Percentiles rank a stretch among this genome's conserved stretches.
phyloP scores from a whole-genome alignment of 2,797 vertebrate species.

The Atherinosoma microstoma region DNA sequence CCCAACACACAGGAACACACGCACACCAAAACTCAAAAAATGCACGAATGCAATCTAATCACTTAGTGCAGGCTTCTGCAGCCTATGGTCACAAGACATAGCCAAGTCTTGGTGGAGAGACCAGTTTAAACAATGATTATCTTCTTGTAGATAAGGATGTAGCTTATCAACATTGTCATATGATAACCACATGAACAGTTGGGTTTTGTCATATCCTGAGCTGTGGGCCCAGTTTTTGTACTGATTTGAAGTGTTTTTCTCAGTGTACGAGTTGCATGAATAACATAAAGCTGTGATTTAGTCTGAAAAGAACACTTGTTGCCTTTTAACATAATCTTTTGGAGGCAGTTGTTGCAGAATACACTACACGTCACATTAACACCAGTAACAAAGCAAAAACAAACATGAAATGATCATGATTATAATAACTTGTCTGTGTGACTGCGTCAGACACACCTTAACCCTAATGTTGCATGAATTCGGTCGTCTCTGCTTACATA shows the following conservation, averaged over 20 bases:
- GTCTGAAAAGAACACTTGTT: background rate
- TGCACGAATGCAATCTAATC: constrained; percentile 1
- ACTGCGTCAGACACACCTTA: too few species aligned
- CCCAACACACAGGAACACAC: too few species aligned
- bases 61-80: background rate
- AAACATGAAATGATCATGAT: too few species aligned
- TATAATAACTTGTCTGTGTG: too few species aligned
- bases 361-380: background rate
- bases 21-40: background rate
- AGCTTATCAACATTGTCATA: constrained; percentile 17
- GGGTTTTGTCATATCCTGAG: background rate
- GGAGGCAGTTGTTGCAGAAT: background rate
- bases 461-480: too few species aligned
- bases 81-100: background rate
- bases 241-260: background rate
- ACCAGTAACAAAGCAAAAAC: background rate
- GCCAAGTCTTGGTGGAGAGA: constrained; percentile 1
- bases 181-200: constrained; percentile 12
- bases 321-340: background rate
- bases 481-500: background rate
- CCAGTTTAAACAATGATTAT: constrained; percentile 6
- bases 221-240: background rate
- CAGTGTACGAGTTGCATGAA: background rate
- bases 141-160: background rate
- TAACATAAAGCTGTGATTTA: background rate